phyloP scores from a whole-genome alignment of 2,888 invertebrate species.

The Lasioglossum zephyrum region DNA sequence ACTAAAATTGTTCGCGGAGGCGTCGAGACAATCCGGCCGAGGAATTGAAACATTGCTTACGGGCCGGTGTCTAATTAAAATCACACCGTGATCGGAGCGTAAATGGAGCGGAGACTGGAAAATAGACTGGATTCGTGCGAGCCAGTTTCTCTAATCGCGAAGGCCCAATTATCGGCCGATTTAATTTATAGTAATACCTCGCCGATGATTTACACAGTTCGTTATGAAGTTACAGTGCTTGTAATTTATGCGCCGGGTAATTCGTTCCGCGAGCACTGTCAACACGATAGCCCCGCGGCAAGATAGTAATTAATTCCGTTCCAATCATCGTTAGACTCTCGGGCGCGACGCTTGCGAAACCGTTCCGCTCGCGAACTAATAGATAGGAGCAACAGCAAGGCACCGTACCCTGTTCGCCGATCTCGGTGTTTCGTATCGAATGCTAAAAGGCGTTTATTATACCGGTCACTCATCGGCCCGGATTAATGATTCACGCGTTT shows the following conservation, averaged over 20 bases:
- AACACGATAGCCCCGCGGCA: conserved; percentile 29
- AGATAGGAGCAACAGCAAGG: not conserved
- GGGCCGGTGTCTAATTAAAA: not conserved
- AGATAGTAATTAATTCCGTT: conserved; percentile 59
- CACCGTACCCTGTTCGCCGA: conserved; percentile 30
- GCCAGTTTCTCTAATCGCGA: conserved; percentile 56
- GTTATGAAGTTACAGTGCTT: conserved; percentile 52
- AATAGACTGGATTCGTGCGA: not conserved
- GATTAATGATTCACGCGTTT: conserved; percentile 56
- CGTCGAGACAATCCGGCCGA: not conserved
- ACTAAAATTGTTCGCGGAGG: not conserved
- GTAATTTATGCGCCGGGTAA: conserved; percentile 49
- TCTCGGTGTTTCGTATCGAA: conserved; percentile 41
- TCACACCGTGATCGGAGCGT: not conserved
- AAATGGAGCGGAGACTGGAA: conserved; percentile 41
- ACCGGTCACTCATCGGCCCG: conserved; percentile 11
- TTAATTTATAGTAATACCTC: conserved; percentile 59
- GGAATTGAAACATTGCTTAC: not conserved
- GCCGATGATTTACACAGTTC: conserved; percentile 60
- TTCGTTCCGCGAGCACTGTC: conserved; percentile 44
- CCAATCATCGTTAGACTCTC: conserved; percentile 53
- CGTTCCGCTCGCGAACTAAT: not conserved
- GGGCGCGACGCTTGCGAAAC: conserved; percentile 25
- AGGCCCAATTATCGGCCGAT: conserved; percentile 28
- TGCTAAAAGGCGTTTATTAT: conserved; percentile 22